Percentiles rank a stretch among this genome's conserved stretches.
phyloP scores from a whole-genome alignment of 2,797 vertebrate species.

The Microhierax caerulescens region DNA sequence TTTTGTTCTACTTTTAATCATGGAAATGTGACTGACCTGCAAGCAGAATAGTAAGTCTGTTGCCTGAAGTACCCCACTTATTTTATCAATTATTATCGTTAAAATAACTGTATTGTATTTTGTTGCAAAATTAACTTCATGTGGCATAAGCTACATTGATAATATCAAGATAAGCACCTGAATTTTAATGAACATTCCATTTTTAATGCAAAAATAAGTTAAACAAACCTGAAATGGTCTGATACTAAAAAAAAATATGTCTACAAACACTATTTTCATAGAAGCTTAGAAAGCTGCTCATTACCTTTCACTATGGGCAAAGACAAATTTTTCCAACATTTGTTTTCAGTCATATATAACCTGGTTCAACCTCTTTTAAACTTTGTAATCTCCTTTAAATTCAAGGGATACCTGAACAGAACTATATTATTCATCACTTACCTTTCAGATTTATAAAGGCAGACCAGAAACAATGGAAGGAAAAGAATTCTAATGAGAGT shows the following conservation, averaged over 20 bases:
- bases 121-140: not conserved
- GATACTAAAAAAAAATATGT: not conserved
- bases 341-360: not conserved
- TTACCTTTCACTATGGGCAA: not conserved
- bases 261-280: not conserved
- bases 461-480: not conserved
- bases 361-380: not conserved
- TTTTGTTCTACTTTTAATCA: not conserved
- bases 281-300: not conserved
- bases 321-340: not conserved
- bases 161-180: not conserved
- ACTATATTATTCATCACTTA: not conserved
- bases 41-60: not conserved
- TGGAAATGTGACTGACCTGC: not conserved
- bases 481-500: not conserved
- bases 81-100: not conserved
- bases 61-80: not conserved
- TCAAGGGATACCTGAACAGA: not conserved
- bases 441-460: not conserved
- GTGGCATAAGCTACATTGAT: not conserved
- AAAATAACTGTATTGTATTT: not conserved
- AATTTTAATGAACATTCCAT: not conserved
- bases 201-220: not conserved
- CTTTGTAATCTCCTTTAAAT: not conserved
- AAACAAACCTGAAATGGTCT: not conserved